Conservation (phyloP, 1,140 invertebrate species). For the Papilio machaon region DNA sequence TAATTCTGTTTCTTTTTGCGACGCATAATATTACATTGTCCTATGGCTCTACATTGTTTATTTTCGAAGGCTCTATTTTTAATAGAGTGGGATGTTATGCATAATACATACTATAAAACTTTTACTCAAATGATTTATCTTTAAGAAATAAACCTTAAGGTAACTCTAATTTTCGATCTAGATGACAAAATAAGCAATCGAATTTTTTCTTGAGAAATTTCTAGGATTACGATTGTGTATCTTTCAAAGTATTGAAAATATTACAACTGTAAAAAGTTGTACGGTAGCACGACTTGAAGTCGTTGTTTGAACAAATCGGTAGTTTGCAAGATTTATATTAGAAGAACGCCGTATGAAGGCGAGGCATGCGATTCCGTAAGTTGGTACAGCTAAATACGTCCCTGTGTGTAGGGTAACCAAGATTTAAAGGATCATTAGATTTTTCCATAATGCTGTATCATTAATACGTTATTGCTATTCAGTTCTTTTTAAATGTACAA, state of each 20-base stretch:
- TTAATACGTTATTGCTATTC: too few species aligned
- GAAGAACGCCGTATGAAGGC: slow-evolving; percentile 30
- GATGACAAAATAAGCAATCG: not conserved
- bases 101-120: too few species aligned
- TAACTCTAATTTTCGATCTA: not conserved
- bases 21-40: not conserved
- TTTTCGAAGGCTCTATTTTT: not conserved
- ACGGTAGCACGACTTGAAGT: slow-evolving; percentile 25
- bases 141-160: too few species aligned
- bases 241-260: slow-evolving; percentile 15
- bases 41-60: not conserved
- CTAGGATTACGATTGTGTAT: not conserved
- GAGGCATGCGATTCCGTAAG: slow-evolving; percentile 36
- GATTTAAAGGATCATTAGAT: not conserved
- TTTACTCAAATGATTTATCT: too few species aligned
- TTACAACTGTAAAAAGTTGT: slow-evolving; percentile 30
- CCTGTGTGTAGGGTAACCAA: slow-evolving; percentile 10
- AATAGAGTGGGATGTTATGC: not conserved
- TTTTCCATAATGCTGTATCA: not conserved
- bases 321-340: slow-evolving; percentile 39
- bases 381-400: slow-evolving; percentile 37
- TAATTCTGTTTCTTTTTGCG: not conserved
- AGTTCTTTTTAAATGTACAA: not conserved
- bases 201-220: not conserved
- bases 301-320: slow-evolving; percentile 34